Conservation (phyloP, 2,888 invertebrate species). For the Bellardia bayeri region DNA sequence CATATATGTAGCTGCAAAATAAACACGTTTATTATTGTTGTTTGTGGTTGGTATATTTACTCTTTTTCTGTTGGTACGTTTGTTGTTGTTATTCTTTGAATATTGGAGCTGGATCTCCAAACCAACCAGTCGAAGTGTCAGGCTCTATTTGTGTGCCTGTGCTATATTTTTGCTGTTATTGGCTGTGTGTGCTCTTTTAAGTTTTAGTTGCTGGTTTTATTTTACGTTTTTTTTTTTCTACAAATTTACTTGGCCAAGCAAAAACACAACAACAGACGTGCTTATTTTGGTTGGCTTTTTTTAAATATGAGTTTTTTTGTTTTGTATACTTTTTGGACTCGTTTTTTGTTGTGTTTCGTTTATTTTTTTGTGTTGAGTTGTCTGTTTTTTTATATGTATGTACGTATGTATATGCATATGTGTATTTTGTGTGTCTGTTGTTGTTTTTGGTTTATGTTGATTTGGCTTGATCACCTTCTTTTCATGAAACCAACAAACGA, state of each 20-base stretch:
- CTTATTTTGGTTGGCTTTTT: conserved; percentile 50
- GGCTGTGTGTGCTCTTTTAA: background rate
- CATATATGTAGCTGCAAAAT: conserved; percentile 31
- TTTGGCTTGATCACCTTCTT: conserved; percentile 73
- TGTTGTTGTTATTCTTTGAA: background rate
- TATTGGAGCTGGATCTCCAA: conserved; percentile 43
- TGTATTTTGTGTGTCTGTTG: conserved; percentile 15
- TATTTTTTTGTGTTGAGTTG: background rate
- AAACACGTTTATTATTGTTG: conserved; percentile 60
- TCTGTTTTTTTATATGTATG: background rate
- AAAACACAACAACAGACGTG: conserved; percentile 32
- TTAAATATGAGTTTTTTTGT: conserved; percentile 46
- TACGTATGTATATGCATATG: background rate
- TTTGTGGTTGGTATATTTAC: conserved; percentile 30
- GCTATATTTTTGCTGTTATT: conserved; percentile 48
- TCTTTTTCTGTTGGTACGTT: conserved; percentile 10
- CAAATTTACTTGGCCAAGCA: conserved; percentile 41
- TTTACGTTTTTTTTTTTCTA: conserved; percentile 11
- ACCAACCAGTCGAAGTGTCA: conserved; percentile 72
- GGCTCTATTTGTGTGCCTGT: conserved; percentile 42
- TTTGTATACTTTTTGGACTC: conserved; percentile 38
- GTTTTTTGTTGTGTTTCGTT: conserved; percentile 28
- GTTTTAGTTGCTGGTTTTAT: conserved; percentile 47
- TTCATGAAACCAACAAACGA: conserved; percentile 33
- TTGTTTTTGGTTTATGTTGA: conserved; percentile 39